Evolutionary conservation across 2,888 invertebrate genomes (phyloP).

Genomic region (Punctoribates punctum): DNA sequence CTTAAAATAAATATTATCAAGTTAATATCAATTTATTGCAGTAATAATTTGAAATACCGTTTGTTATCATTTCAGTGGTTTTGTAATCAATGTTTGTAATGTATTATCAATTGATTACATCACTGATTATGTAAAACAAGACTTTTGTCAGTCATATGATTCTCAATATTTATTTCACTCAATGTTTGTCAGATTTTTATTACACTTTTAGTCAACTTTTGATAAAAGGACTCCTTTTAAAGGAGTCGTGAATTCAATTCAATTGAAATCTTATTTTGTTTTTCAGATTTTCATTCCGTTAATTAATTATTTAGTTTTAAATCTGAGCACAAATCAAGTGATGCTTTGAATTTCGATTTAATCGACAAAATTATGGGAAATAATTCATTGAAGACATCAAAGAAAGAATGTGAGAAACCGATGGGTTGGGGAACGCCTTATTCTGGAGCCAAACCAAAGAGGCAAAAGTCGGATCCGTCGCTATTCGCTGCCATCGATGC

Average conservation of each 20-base stretch:
- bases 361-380: background rate
- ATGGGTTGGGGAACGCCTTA: background rate
- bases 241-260: too few species aligned
- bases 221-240: too few species aligned
- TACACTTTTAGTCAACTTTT: too few species aligned
- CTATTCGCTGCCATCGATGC: conserved; percentile 7
- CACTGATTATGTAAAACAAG: background rate
- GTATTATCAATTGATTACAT: background rate
- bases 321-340: background rate
- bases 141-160: background rate
- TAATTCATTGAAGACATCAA: background rate
- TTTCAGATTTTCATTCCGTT: background rate
- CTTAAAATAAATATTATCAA: too few species aligned
- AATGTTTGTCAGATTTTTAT: background rate
- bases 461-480: background rate
- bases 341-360: too few species aligned
- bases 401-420: background rate
- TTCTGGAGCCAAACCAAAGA: background rate
- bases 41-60: too few species aligned
- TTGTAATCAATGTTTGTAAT: too few species aligned
- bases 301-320: background rate
- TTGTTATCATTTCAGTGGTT: too few species aligned
- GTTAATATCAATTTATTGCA: too few species aligned
- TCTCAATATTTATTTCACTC: background rate
- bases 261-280: background rate